Base-by-base conservation (phyloP, 2,888 invertebrate species). In the Prostheceraeus crozeri region DNA sequence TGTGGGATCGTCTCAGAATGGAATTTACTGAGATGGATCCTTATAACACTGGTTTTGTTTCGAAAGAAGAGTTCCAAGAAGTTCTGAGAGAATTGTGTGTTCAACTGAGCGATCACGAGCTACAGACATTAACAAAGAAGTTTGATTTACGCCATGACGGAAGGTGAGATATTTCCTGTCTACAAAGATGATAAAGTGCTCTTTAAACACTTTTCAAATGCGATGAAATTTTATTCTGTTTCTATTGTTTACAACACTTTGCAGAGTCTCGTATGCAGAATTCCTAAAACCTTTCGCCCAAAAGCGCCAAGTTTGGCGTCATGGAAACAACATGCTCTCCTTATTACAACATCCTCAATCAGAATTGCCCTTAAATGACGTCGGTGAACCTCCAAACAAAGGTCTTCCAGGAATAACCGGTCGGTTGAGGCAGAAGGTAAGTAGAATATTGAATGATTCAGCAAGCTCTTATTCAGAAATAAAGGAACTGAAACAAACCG, bases 11-110 rank as follows among this genome's bases (percentile, higher is more conserved):
- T 46, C 65, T 76, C 25, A 62, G 71, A 14, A 66, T 69, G 31
- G 74, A 74, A 64, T 75, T 76, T 65, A 67, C 69, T 14, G 68
- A 62, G 45, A 73, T 76, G 72, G 76, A 76, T 63, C 71, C 71
- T 1, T 73, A 72, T 62, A 65, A 66, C 54, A 75, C 74, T 3
- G 73, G 74, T 10, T 71, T 62, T 55, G 70, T 76, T 4, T 65
- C 67, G 3, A 62, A 64, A 23, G 74, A 73, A 2, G 74, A 75
- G 64, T 76, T 74, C 65, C 62, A 67, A 16, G 74, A 75, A 2
- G 69, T 75, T 21, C 67, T 75, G 1, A 66, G 67, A 0, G 74
- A 76, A 59, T 67, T 76, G 1, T 73, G 72, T 63, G 71, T 73
- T 19, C 70, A 72, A 57, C 70, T 76, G 30, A 71, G 68, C 55